Percentiles rank a stretch among this genome's conserved stretches.
Evolutionary conservation across 2,797 vertebrate species (phyloP).

Genomic region (Macroramphosus scolopax): DNA sequence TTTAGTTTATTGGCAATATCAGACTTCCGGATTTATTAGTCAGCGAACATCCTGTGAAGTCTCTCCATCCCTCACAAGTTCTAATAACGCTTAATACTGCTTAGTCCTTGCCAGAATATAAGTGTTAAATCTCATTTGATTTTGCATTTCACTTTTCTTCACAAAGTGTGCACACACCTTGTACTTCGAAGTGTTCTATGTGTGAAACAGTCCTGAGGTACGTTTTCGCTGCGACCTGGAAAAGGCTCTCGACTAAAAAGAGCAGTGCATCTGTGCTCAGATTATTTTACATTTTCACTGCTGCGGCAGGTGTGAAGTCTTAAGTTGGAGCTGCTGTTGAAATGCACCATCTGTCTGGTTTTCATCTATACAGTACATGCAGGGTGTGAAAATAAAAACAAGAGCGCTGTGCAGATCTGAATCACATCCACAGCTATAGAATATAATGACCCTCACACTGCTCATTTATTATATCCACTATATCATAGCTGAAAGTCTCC

Average conservation of each 20-base stretch:
- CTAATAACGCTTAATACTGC: conserved; percentile 3
- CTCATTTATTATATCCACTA: neutral
- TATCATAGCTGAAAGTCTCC: conserved; percentile 12
- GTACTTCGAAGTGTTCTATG: conserved; percentile 32
- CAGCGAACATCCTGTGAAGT: conserved; percentile 19
- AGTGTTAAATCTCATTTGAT: conserved; percentile 22
- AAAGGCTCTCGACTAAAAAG: conserved; percentile 31
- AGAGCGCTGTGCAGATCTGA: neutral
- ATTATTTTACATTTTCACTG: conserved; percentile 42
- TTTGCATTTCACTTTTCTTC: neutral
- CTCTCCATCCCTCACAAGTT: conserved; percentile 2
- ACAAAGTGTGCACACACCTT: neutral
- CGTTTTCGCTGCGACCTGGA: conserved; percentile 34
- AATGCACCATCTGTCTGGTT: conserved; percentile 11
- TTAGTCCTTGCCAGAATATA: conserved; percentile 26
- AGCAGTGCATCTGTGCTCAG: conserved; percentile 15
- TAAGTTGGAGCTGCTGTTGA: conserved; percentile 27
- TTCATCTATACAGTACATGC: too few relatives aligned
- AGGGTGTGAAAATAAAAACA: neutral
- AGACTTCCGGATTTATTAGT: conserved; percentile 10
- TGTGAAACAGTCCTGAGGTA: conserved; percentile 29
- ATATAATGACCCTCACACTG: too few relatives aligned
- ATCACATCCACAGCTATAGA: too few relatives aligned
- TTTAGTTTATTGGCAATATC: conserved; percentile 1
- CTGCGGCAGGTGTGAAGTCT: conserved; percentile 49